Percentiles rank a stretch among this genome's conserved stretches.
These are phyloP conservation scores for Psilopogon haemacephalus DNA, from an alignment of 2,113 vertebrate genomes.

Conservation along the genomic window DNA sequence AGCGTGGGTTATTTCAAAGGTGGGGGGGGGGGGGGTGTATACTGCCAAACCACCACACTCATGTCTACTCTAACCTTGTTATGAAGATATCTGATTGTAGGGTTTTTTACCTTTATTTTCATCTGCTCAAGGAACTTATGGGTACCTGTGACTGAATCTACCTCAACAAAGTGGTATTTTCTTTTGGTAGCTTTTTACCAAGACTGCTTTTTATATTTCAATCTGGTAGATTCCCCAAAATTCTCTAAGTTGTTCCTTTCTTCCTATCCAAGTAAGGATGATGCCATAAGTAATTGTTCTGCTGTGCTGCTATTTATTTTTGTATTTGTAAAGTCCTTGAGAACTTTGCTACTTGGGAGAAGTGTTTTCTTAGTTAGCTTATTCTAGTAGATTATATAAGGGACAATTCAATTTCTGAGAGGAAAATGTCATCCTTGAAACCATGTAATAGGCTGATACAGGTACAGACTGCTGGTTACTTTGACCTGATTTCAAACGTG, in stretches of 20 bases:
- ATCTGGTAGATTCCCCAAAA: not conserved
- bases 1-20: no score
- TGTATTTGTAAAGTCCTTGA: not conserved
- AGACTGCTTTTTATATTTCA: not conserved
- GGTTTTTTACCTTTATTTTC: not conserved
- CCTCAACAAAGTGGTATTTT: not conserved
- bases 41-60: no score
- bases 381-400: not conserved
- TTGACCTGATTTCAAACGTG: not conserved
- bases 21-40: no score
- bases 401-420: not conserved
- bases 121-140: not conserved
- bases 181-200: not conserved
- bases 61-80: no score
- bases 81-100: not conserved
- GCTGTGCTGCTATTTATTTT: not conserved
- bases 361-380: not conserved
- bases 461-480: rapidly evolving
- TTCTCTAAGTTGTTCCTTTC: not conserved
- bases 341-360: not conserved
- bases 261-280: not conserved
- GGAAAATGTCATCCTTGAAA: not conserved
- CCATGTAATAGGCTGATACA: not conserved
- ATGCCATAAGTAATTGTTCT: not conserved
- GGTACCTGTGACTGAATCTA: not conserved